Percentiles rank a stretch among this genome's conserved stretches.
Evolutionary conservation across 1,140 invertebrate genomes (phyloP).

Genomic region (Colletes gigas): DNA sequence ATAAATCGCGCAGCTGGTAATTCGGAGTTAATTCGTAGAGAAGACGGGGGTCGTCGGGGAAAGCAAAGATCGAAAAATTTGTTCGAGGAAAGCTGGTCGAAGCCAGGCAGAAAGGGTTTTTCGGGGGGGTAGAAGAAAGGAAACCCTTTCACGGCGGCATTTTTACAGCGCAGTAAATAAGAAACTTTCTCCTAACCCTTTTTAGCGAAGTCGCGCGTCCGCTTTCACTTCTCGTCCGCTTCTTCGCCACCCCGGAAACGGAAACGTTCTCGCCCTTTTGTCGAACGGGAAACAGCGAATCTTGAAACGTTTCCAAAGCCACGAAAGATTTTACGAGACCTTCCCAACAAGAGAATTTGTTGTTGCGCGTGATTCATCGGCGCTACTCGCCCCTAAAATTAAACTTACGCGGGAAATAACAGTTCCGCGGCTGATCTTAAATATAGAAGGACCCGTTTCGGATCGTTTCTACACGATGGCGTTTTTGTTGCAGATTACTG

Average conservation of each 20-base stretch:
- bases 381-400: constrained; percentile 21
- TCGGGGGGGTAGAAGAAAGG: constrained; percentile 24
- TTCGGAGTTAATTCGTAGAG: background rate
- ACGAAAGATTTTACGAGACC: constrained; percentile 18
- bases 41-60: background rate
- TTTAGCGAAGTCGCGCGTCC: constrained; percentile 61
- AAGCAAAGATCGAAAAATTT: constrained; percentile 7
- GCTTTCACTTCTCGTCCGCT: constrained; percentile 66
- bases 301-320: constrained; percentile 2
- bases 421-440: background rate
- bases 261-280: constrained; percentile 6
- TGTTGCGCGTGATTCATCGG: constrained; percentile 30
- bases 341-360: constrained; percentile 34
- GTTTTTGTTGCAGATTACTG: constrained; percentile 43
- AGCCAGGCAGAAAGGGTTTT: constrained; percentile 41
- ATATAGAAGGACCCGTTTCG: background rate
- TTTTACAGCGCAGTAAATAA: constrained; percentile 76
- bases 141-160: constrained; percentile 67
- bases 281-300: constrained; percentile 5
- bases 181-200: constrained; percentile 77
- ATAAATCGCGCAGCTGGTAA: background rate
- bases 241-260: constrained; percentile 16
- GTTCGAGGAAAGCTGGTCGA: background rate
- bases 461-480: background rate
- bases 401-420: constrained; percentile 9